phyloP scores from a whole-genome alignment of 2,888 invertebrate species.

The Didymodactylos carnosus region DNA sequence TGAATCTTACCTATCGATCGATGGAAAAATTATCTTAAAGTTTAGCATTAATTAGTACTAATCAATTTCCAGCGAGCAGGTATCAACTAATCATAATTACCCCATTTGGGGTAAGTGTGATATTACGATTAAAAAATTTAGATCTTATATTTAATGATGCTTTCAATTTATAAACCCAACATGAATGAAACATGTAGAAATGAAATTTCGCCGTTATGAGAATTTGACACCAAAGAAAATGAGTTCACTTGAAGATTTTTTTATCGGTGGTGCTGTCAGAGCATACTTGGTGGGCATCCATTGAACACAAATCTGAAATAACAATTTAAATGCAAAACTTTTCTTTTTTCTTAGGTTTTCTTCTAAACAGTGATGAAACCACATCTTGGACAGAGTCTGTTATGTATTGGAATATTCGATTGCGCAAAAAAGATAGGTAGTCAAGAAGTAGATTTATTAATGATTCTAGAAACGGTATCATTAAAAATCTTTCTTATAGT shows the following conservation, averaged over 20 bases:
- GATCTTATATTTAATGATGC: too few relatives aligned
- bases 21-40: too few relatives aligned
- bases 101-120: too few relatives aligned
- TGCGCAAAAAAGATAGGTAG: constrained; percentile 70
- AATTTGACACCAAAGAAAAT: background rate
- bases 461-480: background rate
- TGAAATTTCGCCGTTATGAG: too few relatives aligned
- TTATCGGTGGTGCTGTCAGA: constrained; percentile 88
- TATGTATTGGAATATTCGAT: constrained; percentile 73
- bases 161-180: too few relatives aligned
- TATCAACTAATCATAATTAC: too few relatives aligned
- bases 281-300: constrained; percentile 94
- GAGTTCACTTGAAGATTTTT: constrained; percentile 54
- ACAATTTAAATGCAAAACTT: background rate
- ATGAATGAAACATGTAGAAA: too few relatives aligned
- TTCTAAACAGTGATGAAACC: constrained; percentile 81
- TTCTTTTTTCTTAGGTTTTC: constrained; percentile 51
- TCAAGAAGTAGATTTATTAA: constrained; percentile 46
- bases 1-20: too few relatives aligned
- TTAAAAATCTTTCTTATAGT: background rate
- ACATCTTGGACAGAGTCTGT: constrained; percentile 50
- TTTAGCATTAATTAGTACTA: too few relatives aligned
- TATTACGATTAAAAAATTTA: too few relatives aligned
- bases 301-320: constrained; percentile 56
- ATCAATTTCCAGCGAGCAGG: too few relatives aligned